A percentile compares a stretch with the other conserved stretches of the same genome.
Evolutionary conservation across 2,113 vertebrate species (phyloP).

Genomic region (Tyto alba): DNA sequence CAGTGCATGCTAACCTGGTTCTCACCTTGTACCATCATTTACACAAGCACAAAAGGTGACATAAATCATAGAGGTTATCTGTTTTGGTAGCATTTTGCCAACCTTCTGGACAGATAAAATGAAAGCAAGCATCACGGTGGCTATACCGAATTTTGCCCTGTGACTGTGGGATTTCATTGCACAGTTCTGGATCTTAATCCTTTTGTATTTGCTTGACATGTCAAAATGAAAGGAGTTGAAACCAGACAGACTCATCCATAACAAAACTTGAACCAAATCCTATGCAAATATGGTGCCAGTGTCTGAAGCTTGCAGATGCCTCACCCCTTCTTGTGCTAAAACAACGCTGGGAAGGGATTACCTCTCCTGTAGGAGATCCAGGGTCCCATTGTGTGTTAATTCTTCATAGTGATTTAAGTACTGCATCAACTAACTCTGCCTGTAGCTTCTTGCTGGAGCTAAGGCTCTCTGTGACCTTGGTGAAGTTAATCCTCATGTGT

Average conservation of each 20-base stretch:
- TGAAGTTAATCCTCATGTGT: background rate
- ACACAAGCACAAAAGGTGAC: background rate
- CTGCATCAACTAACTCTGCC: background rate
- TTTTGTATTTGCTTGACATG: background rate
- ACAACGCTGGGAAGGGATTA: background rate
- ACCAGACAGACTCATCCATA: background rate
- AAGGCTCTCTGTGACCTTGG: constrained; percentile 1
- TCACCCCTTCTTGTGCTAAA: background rate
- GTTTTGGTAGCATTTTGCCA: background rate
- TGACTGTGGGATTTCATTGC: background rate
- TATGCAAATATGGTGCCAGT: background rate
- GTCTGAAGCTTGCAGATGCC: background rate
- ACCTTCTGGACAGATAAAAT: background rate
- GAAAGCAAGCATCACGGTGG: background rate
- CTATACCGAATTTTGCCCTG: background rate
- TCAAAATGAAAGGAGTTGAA: background rate
- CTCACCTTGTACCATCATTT: background rate
- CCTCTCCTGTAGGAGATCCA: accelerated
- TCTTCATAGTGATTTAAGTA: background rate
- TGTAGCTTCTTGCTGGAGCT: background rate
- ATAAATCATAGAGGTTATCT: background rate
- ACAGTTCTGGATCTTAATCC: background rate
- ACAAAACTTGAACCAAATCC: background rate
- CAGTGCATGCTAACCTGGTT: background rate
- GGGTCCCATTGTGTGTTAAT: background rate